Percentiles rank a stretch among this genome's conserved stretches.
phyloP scores from a whole-genome alignment of 2,888 invertebrate species.

The Pyrochroa serraticornis region DNA sequence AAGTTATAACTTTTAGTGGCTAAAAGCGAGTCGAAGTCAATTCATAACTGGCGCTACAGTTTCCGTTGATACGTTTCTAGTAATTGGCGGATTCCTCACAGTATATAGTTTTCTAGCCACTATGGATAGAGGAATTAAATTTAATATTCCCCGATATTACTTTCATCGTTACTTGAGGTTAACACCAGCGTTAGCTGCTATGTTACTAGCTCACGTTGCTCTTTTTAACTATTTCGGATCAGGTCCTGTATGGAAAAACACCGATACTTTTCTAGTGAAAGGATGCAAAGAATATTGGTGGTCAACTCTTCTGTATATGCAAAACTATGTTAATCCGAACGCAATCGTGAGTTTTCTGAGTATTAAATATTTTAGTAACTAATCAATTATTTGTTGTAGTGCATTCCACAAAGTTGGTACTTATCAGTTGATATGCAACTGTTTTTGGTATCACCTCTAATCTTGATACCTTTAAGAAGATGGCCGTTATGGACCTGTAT shows the following conservation, averaged over 20 bases:
- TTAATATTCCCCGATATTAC: conserved; percentile 16
- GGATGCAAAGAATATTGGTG: conserved; percentile 20
- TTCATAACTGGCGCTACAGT: conserved; percentile 24
- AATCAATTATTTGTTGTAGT: conserved; percentile 9
- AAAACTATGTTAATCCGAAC: conserved; percentile 18
- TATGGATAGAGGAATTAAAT: conserved; percentile 15
- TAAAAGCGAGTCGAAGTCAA: conserved; percentile 14
- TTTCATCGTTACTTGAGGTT: conserved; percentile 22
- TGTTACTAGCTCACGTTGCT: conserved; percentile 12
- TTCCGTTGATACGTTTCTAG: conserved; percentile 28
- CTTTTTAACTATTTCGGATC: conserved; percentile 17
- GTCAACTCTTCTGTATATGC: conserved; percentile 17
- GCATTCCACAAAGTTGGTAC: conserved; percentile 25
- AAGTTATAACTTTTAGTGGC: conserved; percentile 15
- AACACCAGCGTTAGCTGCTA: conserved; percentile 18
- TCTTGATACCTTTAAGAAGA: conserved; percentile 8
- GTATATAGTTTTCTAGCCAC: conserved; percentile 18
- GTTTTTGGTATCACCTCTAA: conserved; percentile 14
- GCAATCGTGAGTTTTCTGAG: conserved; percentile 12
- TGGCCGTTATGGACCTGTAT: conserved; percentile 13
- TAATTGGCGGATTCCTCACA: conserved; percentile 27
- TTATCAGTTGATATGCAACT: conserved; percentile 24
- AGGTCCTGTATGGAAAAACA: conserved; percentile 21
- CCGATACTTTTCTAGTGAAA: conserved; percentile 1
- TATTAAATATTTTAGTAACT: background rate